Percentiles rank a stretch among this genome's conserved stretches.
phyloP scores from a whole-genome alignment of 2,888 invertebrate genomes.

The Carabus problematicus region DNA sequence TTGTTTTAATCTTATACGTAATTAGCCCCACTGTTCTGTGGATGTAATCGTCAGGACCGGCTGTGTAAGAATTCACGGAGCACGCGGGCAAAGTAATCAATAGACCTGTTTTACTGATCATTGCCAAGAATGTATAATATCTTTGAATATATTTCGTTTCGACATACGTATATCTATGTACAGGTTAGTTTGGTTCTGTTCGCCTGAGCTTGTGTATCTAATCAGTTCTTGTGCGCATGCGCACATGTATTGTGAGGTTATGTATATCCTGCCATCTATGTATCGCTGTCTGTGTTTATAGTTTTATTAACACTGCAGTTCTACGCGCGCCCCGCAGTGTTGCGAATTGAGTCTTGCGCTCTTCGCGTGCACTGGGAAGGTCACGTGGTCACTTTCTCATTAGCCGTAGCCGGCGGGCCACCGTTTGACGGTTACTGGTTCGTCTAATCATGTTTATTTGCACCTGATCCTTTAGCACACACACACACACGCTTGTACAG shows the following conservation, averaged over 20 bases:
- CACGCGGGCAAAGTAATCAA: no score
- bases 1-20: constrained; percentile 27
- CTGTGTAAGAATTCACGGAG: neutral
- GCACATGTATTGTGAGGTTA: no score
- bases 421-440: constrained; percentile 11
- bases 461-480: neutral
- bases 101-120: no score
- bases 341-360: constrained; percentile 14
- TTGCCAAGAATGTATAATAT: no score
- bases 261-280: no score
- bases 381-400: constrained; percentile 18
- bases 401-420: constrained; percentile 10
- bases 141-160: no score
- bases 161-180: no score
- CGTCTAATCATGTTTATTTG: constrained; percentile 9
- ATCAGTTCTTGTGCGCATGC: no score
- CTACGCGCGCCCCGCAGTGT: constrained; percentile 7
- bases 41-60: neutral
- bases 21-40: constrained; percentile 19
- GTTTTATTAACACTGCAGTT: constrained; percentile 1
- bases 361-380: neutral
- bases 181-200: no score
- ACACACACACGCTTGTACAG: no score
- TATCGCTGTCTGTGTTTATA: no score
- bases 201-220: no score